A percentile compares a stretch with the other conserved stretches of the same genome.
These are phyloP conservation scores for Drosophila monieri DNA, from an alignment of 2,888 invertebrate genomes.

Conservation along the genomic window DNA sequence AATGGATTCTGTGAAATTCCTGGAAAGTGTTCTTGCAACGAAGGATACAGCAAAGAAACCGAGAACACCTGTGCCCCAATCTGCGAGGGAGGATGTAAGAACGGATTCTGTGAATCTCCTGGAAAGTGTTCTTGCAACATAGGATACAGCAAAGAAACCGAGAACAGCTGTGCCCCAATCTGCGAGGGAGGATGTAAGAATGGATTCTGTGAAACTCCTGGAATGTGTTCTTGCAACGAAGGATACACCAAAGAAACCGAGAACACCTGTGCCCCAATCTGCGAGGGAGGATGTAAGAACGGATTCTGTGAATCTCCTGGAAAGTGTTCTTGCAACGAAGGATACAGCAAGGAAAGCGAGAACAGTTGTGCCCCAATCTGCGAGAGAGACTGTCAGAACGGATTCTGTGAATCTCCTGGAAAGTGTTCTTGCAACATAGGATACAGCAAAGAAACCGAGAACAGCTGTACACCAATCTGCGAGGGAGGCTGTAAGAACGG, in stretches of 20 bases:
- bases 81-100: conserved; percentile 10
- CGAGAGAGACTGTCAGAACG: neutral
- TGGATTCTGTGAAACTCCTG: conserved; percentile 34
- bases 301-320: conserved; percentile 37
- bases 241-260: neutral
- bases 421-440: conserved; percentile 12
- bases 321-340: conserved; percentile 36
- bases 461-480: conserved; percentile 5
- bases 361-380: neutral
- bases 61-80: conserved; percentile 15
- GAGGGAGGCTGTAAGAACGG: conserved; percentile 4
- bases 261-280: conserved; percentile 25
- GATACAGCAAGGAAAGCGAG: conserved; percentile 11
- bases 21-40: conserved; percentile 31
- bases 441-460: neutral
- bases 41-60: neutral
- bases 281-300: conserved; percentile 26
- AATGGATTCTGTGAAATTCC: conserved; percentile 19
- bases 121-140: conserved; percentile 29
- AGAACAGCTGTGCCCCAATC: conserved; percentile 20
- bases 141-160: conserved; percentile 10
- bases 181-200: conserved; percentile 24
- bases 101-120: conserved; percentile 38
- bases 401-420: conserved; percentile 4
- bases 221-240: conserved; percentile 21